Base-by-base conservation (phyloP, 2,797 vertebrate species). In the Anabacerthia variegaticeps region DNA sequence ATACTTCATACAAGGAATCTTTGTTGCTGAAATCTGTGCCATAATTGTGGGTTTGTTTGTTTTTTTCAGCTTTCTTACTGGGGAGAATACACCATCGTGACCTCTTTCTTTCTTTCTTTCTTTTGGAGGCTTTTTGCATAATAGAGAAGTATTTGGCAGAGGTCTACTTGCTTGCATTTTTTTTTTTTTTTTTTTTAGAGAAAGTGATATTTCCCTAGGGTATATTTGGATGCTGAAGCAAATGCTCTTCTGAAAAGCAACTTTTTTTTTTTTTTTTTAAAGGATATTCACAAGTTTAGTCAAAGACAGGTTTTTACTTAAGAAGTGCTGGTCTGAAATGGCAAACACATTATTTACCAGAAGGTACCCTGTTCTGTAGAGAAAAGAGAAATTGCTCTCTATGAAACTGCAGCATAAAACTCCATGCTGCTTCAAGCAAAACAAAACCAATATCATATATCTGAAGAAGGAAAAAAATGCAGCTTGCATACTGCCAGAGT, bases 11-110 rank as follows among this genome's bases (percentile, higher is more conserved):
- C 20, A 87, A 84, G 44, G 22, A 63, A 82, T 71, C 77, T 81
- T 95, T 92, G 83, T 81, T 97, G 55, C 73, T 90, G 58, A 89
- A 79, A 86, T 81, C 83, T 55, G 41, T 68, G 73, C 27, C 76
- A 34, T 93, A 91, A 95, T 58, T 91, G 56, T 0, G 4, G 52
- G 41, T 85, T 89, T 71, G 52, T 83, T 95, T 80, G 63, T 0
- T n/a, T 89, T 77, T 83, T 95, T 78, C 69, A 90, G 39, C 55
- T 92, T 93, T 78, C 39, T 94, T 88, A 78, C 36, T 73, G 55
- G 58, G 51, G 62, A 51, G 89, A 95, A 28, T 28, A 48, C 39
- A 93, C 62, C 21, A 86, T 78, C n/a, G 48, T 92, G 93, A 84
- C 63, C 54, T 72, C 24, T 48, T 10, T 71, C 43, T 71, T 61